A percentile compares a stretch with the other conserved stretches of the same genome.
These are phyloP conservation scores for Bos javanicus DNA, from an alignment of 2,113 vertebrate genomes.

Conservation along the genomic window DNA sequence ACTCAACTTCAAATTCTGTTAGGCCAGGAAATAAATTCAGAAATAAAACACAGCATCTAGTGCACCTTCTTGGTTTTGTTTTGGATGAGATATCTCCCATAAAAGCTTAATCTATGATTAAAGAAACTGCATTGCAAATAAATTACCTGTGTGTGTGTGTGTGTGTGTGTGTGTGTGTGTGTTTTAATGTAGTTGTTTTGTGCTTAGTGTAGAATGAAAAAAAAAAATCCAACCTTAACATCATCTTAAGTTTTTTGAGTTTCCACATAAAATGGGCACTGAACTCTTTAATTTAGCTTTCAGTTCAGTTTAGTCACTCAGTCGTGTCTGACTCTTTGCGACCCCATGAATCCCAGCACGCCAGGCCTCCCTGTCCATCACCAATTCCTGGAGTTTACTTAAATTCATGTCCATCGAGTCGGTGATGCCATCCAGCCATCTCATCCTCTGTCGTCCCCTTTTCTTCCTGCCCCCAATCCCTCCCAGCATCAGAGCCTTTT, in stretches of 20 bases:
- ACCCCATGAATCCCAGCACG: too few species aligned
- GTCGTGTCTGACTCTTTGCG: too few species aligned
- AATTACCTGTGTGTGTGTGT: neutral
- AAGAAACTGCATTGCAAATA: slow-evolving; percentile 58
- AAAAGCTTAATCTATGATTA: slow-evolving; percentile 57
- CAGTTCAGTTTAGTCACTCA: too few species aligned
- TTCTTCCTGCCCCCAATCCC: too few species aligned
- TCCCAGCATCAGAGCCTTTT: too few species aligned
- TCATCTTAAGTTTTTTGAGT: slow-evolving; percentile 41
- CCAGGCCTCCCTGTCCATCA: too few species aligned
- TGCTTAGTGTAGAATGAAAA: slow-evolving; percentile 58
- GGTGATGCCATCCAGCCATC: too few species aligned
- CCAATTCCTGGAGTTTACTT: too few species aligned
- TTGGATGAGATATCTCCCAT: slow-evolving; percentile 30
- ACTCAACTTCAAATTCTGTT: neutral
- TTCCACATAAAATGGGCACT: slow-evolving; percentile 10
- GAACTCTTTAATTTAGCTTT: neutral
- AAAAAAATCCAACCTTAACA: slow-evolving; percentile 50
- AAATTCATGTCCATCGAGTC: too few species aligned
- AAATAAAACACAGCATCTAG: slow-evolving; percentile 10
- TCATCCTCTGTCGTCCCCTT: too few species aligned
- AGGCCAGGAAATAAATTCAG: neutral
- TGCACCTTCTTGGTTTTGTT: slow-evolving; percentile 47
- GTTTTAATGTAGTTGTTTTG: slow-evolving; percentile 41
- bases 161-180: neutral